These are phyloP conservation scores for Phragmatobia fuliginosa DNA, from an alignment of 2,888 invertebrate genomes.

Conservation along the genomic window DNA sequence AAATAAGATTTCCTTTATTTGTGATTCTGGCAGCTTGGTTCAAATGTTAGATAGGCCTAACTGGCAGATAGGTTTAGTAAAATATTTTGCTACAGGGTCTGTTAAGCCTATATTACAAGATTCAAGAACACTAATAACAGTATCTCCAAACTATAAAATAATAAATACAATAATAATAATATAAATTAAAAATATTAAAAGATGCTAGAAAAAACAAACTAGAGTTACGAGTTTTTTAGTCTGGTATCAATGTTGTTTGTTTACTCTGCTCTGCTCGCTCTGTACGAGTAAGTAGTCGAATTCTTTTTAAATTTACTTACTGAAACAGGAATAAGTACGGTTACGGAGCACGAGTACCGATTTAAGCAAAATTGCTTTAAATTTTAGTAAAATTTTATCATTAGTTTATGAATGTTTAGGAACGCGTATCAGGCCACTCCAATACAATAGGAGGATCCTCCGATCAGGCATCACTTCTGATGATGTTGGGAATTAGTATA, in stretches of 20 bases:
- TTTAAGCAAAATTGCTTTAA: neutral
- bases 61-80: neutral
- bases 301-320: neutral
- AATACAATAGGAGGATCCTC: no score
- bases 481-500: no score
- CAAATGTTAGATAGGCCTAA: no score
- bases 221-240: neutral
- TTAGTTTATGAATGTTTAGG: no score
- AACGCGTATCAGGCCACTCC: no score
- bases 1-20: no score
- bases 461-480: no score
- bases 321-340: neutral
- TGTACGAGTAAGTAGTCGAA: neutral
- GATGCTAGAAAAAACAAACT: neutral
- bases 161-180: neutral
- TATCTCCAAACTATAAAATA: neutral
- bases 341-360: neutral
- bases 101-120: neutral
- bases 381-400: neutral
- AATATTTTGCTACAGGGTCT: neutral
- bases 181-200: no score
- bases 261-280: neutral
- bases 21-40: no score
- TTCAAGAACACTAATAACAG: neutral
- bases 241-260: neutral